Evolutionary conservation across 1,140 invertebrate genomes (phyloP).

Genomic region (Megalopta genalis): DNA sequence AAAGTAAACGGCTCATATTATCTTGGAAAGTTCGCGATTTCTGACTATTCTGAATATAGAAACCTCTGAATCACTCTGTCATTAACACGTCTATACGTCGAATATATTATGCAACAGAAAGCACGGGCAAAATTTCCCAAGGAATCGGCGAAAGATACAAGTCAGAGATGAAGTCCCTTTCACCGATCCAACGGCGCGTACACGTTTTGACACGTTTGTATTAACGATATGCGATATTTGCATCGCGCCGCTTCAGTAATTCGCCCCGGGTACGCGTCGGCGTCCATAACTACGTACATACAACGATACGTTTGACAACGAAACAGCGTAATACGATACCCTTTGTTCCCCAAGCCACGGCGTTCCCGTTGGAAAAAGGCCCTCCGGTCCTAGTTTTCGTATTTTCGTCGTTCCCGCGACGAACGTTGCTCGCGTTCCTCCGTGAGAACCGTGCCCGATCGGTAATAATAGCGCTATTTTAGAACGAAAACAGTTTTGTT

Average conservation of each 20-base stretch:
- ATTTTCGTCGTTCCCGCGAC: too few relatives aligned
- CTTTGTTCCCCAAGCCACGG: not conserved
- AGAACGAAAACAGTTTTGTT: not conserved
- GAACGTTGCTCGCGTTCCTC: too few relatives aligned
- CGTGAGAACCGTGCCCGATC: not conserved
- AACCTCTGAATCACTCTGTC: not conserved
- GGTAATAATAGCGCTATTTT: not conserved
- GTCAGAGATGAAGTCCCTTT: not conserved
- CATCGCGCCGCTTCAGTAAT: not conserved
- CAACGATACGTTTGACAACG: not conserved
- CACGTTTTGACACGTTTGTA: not conserved
- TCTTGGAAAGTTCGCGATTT: not conserved
- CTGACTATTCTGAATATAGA: not conserved
- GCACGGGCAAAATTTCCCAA: not conserved
- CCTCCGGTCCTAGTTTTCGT: not conserved
- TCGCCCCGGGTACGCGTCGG: not conserved
- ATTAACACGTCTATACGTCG: not conserved
- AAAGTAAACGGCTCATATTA: too few relatives aligned
- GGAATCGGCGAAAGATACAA: too few relatives aligned
- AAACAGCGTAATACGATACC: not conserved
- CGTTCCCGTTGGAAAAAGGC: not conserved
- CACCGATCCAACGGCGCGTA: not conserved
- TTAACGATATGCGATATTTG: conserved; percentile 15
- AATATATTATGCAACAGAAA: not conserved
- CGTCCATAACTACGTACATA: not conserved